Percentiles rank a stretch among this genome's conserved stretches.
These are phyloP conservation scores for Acanthopleura granulata DNA, from an alignment of 2,888 invertebrate species.

Conservation along the genomic window DNA sequence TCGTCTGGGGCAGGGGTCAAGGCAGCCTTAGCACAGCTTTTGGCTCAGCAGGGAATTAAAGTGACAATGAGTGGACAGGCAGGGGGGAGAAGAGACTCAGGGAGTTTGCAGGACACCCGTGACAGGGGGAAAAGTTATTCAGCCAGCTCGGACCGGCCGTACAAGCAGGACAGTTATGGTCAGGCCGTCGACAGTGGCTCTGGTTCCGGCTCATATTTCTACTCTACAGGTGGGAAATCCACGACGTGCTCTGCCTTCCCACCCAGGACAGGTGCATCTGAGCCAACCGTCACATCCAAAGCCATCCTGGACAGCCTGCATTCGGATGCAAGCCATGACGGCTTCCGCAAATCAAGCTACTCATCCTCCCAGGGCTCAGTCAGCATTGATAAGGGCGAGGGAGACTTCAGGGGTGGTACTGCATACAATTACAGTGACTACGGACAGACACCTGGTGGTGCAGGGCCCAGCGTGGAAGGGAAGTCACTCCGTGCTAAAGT, in stretches of 20 bases:
- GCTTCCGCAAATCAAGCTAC: background rate
- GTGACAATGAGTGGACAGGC: slow-evolving; percentile 42
- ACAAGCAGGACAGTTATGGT: background rate
- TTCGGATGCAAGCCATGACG: slow-evolving; percentile 1
- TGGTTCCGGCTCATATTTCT: background rate
- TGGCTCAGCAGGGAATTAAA: slow-evolving; percentile 71
- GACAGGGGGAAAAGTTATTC: background rate
- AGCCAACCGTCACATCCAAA: slow-evolving; percentile 16
- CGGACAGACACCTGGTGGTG: background rate
- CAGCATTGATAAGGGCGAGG: background rate
- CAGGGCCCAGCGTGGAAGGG: background rate
- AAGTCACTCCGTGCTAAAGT: slow-evolving; percentile 37
- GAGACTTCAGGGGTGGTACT: background rate
- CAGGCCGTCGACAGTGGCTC: background rate
- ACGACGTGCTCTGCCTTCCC: background rate
- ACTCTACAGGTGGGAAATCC: background rate
- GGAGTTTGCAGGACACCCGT: background rate
- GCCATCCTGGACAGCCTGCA: slow-evolving; percentile 23
- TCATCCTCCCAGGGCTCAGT: background rate
- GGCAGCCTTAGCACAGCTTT: slow-evolving; percentile 72
- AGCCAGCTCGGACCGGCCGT: background rate
- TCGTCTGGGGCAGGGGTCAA: slow-evolving; percentile 68
- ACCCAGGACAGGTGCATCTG: background rate
- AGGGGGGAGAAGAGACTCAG: too few relatives aligned
- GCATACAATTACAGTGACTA: background rate